Evolutionary conservation across 2,113 vertebrate genomes (phyloP).

Genomic region (Atlantisia rogersi): DNA sequence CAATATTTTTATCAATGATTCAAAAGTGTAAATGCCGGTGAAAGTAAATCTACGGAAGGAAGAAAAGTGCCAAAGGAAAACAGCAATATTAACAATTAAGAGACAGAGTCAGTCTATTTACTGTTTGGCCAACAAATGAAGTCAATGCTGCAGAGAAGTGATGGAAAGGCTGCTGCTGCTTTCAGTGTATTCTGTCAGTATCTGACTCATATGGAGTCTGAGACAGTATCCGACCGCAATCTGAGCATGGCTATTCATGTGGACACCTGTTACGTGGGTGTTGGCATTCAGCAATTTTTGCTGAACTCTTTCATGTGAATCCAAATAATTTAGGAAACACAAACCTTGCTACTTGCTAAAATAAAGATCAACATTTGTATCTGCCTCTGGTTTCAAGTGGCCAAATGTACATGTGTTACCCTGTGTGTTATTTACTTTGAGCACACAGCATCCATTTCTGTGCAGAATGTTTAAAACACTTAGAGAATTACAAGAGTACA

Average conservation of each 20-base stretch:
- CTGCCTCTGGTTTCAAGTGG: neutral
- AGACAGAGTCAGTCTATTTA: neutral
- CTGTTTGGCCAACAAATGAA: neutral
- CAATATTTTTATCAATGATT: slow-evolving; percentile 93
- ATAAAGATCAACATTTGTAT: neutral
- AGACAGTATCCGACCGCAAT: neutral
- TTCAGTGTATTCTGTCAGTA: neutral
- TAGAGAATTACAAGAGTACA: neutral
- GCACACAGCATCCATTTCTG: neutral
- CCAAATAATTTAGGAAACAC: neutral
- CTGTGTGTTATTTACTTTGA: neutral
- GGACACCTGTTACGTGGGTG: rapidly evolving
- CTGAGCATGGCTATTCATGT: rapidly evolving
- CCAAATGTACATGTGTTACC: rapidly evolving
- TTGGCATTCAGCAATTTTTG: neutral
- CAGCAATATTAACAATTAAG: neutral
- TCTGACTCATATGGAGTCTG: neutral
- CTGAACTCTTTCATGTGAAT: neutral
- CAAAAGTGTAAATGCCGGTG: slow-evolving; percentile 97
- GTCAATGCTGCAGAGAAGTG: neutral
- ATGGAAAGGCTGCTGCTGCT: neutral
- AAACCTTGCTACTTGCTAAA: neutral
- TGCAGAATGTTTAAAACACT: slow-evolving; percentile 3
- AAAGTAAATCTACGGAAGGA: slow-evolving; percentile 84
- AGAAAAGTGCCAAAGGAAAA: neutral